Conservation (phyloP, 2,888 invertebrate genomes). For the Oscheius sp. region DNA sequence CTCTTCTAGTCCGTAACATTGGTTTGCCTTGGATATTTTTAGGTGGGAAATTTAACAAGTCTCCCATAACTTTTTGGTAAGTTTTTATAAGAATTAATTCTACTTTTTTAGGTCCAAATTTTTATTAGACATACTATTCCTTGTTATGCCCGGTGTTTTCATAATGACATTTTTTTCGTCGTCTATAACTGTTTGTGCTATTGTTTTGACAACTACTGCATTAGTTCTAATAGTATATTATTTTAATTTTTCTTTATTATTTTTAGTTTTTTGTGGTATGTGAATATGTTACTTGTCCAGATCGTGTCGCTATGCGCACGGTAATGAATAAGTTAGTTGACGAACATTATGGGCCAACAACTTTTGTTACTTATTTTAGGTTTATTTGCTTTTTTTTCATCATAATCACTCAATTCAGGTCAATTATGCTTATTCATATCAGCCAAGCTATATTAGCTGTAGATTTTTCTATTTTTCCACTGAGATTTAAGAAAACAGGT, state of each 20-base stretch:
- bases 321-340: slow-evolving; percentile 48
- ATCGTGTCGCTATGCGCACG: slow-evolving; percentile 14
- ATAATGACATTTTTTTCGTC: slow-evolving; percentile 44
- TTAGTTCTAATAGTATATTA: slow-evolving; percentile 22
- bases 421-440: slow-evolving; percentile 76
- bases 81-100: background rate
- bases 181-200: slow-evolving; percentile 25
- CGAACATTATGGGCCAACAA: slow-evolving; percentile 54
- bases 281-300: slow-evolving; percentile 25
- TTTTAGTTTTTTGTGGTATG: slow-evolving; percentile 29
- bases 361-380: slow-evolving; percentile 61
- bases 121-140: slow-evolving; percentile 52
- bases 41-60: slow-evolving; percentile 40
- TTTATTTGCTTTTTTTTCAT: too few relatives aligned
- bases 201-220: slow-evolving; percentile 27
- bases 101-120: slow-evolving; percentile 58
- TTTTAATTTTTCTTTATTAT: background rate
- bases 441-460: slow-evolving; percentile 88
- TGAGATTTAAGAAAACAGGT: slow-evolving; percentile 86
- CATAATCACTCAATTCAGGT: too few relatives aligned
- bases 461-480: slow-evolving; percentile 88
- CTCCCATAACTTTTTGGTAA: slow-evolving; percentile 28
- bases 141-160: slow-evolving; percentile 52
- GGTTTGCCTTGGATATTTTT: slow-evolving; percentile 60
- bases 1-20: slow-evolving; percentile 50